Percentiles rank a stretch among this genome's conserved stretches.
These are phyloP conservation scores for Caenorhabditis elegans DNA, from an alignment of 1,140 invertebrate genomes.

Conservation along the genomic window WBcel235 BX284602.5:10533501-10534000, in stretches of 20 bases:
- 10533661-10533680: no score
- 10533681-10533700: neutral
- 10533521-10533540: neutral
- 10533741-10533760: conserved; percentile 1
- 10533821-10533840: neutral
- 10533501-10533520: neutral
- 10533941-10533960: neutral
- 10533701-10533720: neutral
- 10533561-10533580: conserved; percentile 19
- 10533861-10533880: neutral
- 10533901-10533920: neutral
- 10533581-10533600: neutral
- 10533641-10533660: no score
- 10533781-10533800: conserved; percentile 8
- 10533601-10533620: no score
- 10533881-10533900: no score
- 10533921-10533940: neutral
- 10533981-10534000: neutral
- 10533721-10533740: conserved; percentile 23
- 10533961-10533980: neutral
- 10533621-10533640: no score
- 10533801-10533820: conserved; percentile 26
- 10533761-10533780: conserved; percentile 4
- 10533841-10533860: neutral
- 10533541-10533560: conserved; percentile 1